phyloP scores from a whole-genome alignment of 2,113 vertebrate genomes.

The Micromys minutus region DNA sequence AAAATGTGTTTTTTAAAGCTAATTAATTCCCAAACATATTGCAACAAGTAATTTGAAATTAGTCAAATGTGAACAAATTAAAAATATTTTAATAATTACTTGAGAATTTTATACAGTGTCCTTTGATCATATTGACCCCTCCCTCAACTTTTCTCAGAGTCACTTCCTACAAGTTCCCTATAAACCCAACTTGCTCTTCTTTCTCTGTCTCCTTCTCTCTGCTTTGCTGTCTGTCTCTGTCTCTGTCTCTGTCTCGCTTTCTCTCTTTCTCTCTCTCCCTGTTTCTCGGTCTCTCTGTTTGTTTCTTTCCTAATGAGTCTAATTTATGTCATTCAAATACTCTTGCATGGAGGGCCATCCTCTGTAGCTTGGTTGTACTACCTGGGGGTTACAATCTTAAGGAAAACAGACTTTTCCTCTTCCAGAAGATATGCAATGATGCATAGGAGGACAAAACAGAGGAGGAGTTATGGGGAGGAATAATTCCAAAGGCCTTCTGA shows the following conservation, averaged over 20 bases:
- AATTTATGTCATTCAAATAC: background rate
- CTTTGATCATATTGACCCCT: background rate
- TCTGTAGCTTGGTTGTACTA: background rate
- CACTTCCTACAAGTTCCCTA: background rate
- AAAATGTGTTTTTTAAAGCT: background rate
- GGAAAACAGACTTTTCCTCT: background rate
- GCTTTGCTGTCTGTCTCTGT: background rate
- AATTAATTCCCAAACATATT: constrained; percentile 24
- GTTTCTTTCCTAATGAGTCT: background rate
- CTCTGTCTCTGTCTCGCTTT: too few species aligned
- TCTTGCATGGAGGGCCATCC: background rate
- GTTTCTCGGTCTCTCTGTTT: too few species aligned
- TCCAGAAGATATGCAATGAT: background rate
- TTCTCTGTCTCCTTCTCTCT: background rate
- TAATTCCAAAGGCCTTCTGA: background rate
- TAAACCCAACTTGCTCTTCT: background rate
- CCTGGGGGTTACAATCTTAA: background rate
- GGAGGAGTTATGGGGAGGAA: background rate
- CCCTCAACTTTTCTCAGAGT: background rate
- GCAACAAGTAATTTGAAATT: background rate
- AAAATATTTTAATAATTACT: background rate
- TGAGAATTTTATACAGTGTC: background rate
- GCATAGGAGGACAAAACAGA: background rate
- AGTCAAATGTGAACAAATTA: background rate
- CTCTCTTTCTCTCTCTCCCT: too few species aligned